phyloP scores from a whole-genome alignment of 2,797 vertebrate species.

The Mallotus villosus region DNA sequence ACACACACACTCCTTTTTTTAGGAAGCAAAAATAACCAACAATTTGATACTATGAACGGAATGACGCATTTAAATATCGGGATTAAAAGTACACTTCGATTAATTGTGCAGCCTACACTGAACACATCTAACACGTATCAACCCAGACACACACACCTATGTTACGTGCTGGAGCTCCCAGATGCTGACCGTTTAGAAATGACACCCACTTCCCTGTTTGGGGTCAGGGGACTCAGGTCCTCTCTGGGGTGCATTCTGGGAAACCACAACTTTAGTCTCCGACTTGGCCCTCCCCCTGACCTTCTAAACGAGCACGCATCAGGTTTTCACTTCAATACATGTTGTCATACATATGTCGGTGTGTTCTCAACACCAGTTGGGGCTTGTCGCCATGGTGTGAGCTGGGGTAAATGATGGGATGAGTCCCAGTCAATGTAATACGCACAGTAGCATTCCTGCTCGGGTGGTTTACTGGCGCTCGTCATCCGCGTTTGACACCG shows the following conservation, averaged over 20 bases:
- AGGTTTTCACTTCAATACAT: neutral
- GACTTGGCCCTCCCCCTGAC: neutral
- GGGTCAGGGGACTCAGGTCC: neutral
- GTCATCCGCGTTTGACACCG: neutral
- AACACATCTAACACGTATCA: neutral
- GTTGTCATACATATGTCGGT: neutral
- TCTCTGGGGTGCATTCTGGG: neutral
- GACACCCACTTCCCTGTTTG: neutral
- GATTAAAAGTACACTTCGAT: too few species aligned
- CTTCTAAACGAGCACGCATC: neutral
- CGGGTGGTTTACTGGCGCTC: neutral
- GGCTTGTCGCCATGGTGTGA: too few species aligned
- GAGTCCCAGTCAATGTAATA: neutral
- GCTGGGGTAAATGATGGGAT: neutral
- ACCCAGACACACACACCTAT: neutral
- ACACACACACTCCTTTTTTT: neutral
- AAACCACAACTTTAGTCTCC: neutral
- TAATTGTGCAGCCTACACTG: too few species aligned
- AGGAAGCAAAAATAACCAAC: too few species aligned
- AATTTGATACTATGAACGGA: too few species aligned
- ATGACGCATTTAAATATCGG: too few species aligned
- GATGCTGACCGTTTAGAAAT: neutral
- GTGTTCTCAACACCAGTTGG: neutral
- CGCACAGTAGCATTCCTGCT: neutral
- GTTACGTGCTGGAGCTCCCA: neutral